phyloP scores from a whole-genome alignment of 2,888 invertebrate genomes.

The Pilophorus perplexus region DNA sequence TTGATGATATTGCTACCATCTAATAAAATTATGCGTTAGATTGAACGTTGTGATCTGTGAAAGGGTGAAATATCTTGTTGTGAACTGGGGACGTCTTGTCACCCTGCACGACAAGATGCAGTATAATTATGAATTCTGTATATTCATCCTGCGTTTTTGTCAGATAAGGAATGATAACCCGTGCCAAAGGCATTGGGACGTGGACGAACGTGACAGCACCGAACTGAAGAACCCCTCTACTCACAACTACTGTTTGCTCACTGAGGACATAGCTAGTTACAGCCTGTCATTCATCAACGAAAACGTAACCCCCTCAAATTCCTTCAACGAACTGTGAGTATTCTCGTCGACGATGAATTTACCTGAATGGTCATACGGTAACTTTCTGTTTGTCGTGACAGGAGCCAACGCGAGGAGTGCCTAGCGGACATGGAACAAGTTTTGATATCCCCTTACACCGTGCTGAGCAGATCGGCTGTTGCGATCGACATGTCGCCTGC shows the following conservation, averaged over 20 bases:
- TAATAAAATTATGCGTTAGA: too few species aligned
- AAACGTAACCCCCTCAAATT: too few species aligned
- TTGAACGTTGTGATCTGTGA: too few species aligned
- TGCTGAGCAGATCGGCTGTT: slow-evolving; percentile 54
- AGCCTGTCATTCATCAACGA: neutral
- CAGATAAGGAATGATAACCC: slow-evolving; percentile 8
- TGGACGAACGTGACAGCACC: slow-evolving; percentile 3
- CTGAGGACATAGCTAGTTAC: slow-evolving; percentile 2
- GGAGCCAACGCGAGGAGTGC: neutral
- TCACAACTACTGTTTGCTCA: neutral
- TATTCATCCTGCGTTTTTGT: neutral
- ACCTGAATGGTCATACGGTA: too few species aligned
- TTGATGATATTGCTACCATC: too few species aligned
- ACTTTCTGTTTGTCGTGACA: neutral
- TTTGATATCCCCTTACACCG: slow-evolving; percentile 4
- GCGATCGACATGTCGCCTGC: slow-evolving; percentile 68
- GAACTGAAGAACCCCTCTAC: neutral
- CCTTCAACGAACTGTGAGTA: too few species aligned
- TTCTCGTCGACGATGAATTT: too few species aligned
- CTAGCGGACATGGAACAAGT: slow-evolving; percentile 13
- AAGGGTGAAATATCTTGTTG: too few species aligned
- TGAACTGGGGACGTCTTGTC: too few species aligned
- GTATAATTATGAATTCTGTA: neutral
- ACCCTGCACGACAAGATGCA: too few species aligned
- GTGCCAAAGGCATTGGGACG: slow-evolving; percentile 19